A percentile compares a stretch with the other conserved stretches of the same genome.
Conservation (phyloP, 2,797 vertebrate genomes). For the Novumbra hubbsi region DNA sequence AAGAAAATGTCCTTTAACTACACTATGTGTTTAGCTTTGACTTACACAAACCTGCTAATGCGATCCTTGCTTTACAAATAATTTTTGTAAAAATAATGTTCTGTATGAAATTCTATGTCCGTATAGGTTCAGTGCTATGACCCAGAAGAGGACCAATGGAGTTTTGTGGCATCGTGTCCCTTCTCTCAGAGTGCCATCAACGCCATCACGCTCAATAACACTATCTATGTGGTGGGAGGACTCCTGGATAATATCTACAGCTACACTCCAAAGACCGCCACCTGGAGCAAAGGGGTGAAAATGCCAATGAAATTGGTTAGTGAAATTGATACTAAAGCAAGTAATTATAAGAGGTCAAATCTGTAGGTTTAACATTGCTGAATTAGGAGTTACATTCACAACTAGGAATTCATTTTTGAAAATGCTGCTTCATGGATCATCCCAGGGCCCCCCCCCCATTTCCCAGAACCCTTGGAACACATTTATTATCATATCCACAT, state of each 20-base stretch:
- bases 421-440: too few species aligned
- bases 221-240: constrained; percentile 77
- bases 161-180: constrained; percentile 58
- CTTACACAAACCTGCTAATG: neutral
- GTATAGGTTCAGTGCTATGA: constrained; percentile 80
- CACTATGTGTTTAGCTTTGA: neutral
- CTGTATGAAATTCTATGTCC: neutral
- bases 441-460: too few species aligned
- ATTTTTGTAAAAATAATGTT: neutral
- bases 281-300: constrained; percentile 68
- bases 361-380: neutral
- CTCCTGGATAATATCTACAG: constrained; percentile 74
- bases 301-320: constrained; percentile 76
- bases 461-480: too few species aligned
- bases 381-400: too few species aligned
- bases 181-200: constrained; percentile 76
- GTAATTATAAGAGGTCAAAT: neutral
- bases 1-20: too few species aligned
- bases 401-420: too few species aligned
- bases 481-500: too few species aligned
- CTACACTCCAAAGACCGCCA: constrained; percentile 64
- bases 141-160: constrained; percentile 70
- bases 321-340: neutral
- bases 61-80: neutral
- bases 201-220: constrained; percentile 67